Base-by-base conservation (phyloP, 2,113 vertebrate genomes). In the Cnemophilus loriae region DNA sequence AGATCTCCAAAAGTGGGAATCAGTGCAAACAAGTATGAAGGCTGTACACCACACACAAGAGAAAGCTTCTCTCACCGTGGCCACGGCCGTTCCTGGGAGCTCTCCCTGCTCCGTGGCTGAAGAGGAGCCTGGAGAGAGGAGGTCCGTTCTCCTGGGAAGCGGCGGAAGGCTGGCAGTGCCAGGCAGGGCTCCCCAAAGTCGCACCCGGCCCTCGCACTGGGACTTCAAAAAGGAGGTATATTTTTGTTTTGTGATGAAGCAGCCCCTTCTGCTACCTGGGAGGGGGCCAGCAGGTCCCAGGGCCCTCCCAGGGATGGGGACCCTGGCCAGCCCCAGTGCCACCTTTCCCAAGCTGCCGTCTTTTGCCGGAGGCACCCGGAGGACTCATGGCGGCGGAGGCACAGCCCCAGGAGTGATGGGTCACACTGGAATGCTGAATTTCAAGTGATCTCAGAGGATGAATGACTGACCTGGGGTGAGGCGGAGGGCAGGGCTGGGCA, bases 171-270 rank as follows among this genome's bases (percentile, higher is more conserved):
- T 17, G 63, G 30, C 56, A 21, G 35, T 2, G 20, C 33, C 15
- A 14, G 42, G 21, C 56, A 47, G n/a, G 23, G 32, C 67, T 53
- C 53, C 7, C 6, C 44, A 9, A 18, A 76, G 57, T 24, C n/a
- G 1, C 3, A 3, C 15, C 23, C 3, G 3, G 24, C 20, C 28
- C 42, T 47, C 0, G 0, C 16, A 26, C 41, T 27, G 32, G 33
- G 26, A 11, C 35, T 42, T 42, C 5, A 2, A 9, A 46, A 37
- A 2, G 26, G 50, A 27, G 16, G 3, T 4, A 0, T 46, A 10
- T 47, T 61, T 75, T n/a, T 68, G 9, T 3, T 57, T 14, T 24
- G 39, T 49, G 61, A 16, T 0, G 13, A n/a, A 83, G 63, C n/a
- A 41, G 76, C 27, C 22, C 24, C 49, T 23, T 53, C 39, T 59